These are phyloP conservation scores for Calvadosia cruxmelitensis DNA, from an alignment of 30 jellyfish, hydroid and myxozoan genomes.

Conservation along the genomic window DNA sequence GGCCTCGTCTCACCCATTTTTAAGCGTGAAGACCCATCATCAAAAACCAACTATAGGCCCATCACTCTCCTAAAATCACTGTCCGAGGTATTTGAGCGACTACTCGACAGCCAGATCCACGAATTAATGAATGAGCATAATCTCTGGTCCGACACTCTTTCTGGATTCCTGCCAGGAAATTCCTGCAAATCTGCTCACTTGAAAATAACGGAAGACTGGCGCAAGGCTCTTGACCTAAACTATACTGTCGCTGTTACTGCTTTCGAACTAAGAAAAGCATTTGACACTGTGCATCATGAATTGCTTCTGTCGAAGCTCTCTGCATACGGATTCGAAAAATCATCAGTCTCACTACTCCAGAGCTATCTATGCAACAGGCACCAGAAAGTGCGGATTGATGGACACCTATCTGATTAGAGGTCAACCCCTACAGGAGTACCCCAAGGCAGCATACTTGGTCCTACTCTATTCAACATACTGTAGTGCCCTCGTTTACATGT, in stretches of 20 bases:
- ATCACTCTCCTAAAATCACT: background rate
- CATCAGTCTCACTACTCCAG: background rate
- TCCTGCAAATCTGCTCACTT: background rate
- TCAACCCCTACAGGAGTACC: background rate
- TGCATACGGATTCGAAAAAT: background rate
- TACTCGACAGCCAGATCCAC: background rate
- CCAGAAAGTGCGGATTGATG: background rate
- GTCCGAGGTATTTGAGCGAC: background rate
- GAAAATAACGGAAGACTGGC: background rate
- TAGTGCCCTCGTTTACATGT: too few relatives aligned
- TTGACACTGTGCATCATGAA: background rate
- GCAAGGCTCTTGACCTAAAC: background rate
- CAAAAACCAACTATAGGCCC: background rate
- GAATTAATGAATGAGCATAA: background rate
- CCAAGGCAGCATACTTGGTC: slow-evolving; percentile 1
- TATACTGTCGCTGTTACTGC: background rate
- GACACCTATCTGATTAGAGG: background rate
- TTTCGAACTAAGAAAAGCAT: background rate
- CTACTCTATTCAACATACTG: background rate
- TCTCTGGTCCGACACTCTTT: background rate
- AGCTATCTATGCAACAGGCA: background rate
- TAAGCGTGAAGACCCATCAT: background rate
- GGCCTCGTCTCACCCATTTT: background rate
- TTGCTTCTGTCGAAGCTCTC: background rate
- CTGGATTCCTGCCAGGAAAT: background rate